phyloP scores from a whole-genome alignment of 2,797 vertebrate species.

The Falco rusticolus region DNA sequence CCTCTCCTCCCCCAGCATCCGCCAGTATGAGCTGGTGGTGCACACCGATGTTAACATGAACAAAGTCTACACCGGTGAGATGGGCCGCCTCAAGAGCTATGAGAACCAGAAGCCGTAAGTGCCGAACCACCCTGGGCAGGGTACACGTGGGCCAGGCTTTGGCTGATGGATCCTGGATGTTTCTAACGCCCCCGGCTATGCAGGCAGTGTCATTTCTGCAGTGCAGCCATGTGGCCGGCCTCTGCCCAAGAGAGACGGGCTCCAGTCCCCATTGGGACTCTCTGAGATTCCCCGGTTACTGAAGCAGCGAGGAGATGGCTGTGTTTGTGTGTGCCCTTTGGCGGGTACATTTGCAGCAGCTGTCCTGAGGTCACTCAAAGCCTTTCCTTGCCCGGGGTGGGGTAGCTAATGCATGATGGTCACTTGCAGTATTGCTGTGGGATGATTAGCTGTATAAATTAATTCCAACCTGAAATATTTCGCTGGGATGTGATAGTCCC shows the following conservation, averaged over 20 bases:
- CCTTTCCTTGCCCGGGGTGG: not conserved
- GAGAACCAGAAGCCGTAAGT: slow-evolving; percentile 97
- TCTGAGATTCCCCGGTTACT: not conserved
- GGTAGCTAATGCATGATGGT: not conserved
- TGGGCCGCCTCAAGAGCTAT: slow-evolving; percentile 94
- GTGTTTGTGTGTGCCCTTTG: not conserved
- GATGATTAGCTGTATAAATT: not conserved
- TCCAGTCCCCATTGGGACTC: not conserved
- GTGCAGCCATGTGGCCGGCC: not conserved
- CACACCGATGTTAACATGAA: slow-evolving; percentile 86
- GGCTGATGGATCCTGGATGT: not conserved
- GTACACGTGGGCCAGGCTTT: fast-evolving
- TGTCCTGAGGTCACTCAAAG: not conserved
- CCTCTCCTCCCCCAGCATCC: slow-evolving; percentile 81
- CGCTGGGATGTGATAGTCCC: not conserved
- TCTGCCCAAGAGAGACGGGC: not conserved
- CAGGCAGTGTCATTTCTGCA: not conserved
- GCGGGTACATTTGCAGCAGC: not conserved
- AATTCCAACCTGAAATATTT: not conserved
- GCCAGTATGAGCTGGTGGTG: slow-evolving; percentile 93
- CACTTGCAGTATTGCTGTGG: not conserved
- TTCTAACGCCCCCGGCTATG: not conserved
- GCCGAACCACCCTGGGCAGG: not conserved
- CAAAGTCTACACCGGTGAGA: slow-evolving; percentile 92
- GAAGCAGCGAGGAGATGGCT: not conserved